Conservation (phyloP, 2,888 invertebrate genomes). For the Ormyrus thymus region DNA sequence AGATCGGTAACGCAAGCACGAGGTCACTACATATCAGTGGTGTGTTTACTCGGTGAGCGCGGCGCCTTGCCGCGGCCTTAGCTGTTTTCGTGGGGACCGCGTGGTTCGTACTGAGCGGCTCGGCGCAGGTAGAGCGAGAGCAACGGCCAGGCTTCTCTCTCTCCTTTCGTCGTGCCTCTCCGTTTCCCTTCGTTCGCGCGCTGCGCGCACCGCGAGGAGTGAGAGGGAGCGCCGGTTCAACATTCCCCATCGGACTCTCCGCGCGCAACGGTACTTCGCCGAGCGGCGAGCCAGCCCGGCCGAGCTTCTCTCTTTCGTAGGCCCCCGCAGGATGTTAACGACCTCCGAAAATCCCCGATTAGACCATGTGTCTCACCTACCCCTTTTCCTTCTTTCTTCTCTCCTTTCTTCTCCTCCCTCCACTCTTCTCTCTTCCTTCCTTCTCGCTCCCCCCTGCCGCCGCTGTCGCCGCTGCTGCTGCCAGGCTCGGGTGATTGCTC, state of each 20-base stretch:
- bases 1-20: too few species aligned
- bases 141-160: conserved; percentile 61
- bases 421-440: conserved; percentile 34
- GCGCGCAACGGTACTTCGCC: conserved; percentile 72
- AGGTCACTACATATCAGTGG: background rate
- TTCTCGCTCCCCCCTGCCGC: conserved; percentile 38
- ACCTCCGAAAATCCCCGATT: conserved; percentile 70
- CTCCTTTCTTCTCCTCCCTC: conserved; percentile 23
- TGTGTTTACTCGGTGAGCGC: conserved; percentile 8
- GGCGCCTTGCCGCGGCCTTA: conserved; percentile 1
- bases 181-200: conserved; percentile 57
- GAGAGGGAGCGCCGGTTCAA: conserved; percentile 60
- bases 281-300: too few species aligned
- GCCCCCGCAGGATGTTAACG: conserved; percentile 70
- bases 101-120: conserved; percentile 73
- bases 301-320: background rate
- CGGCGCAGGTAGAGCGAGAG: conserved; percentile 60
- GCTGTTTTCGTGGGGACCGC: conserved; percentile 73
- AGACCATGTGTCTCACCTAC: conserved; percentile 19
- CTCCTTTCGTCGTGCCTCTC: conserved; percentile 52
- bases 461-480: conserved; percentile 10
- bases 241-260: conserved; percentile 68
- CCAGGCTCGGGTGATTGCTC: background rate
- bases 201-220: background rate
- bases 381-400: conserved; percentile 37